Conservation (phyloP, 92 coral and sea anemone species). For the Epizoanthus scotinus region DNA sequence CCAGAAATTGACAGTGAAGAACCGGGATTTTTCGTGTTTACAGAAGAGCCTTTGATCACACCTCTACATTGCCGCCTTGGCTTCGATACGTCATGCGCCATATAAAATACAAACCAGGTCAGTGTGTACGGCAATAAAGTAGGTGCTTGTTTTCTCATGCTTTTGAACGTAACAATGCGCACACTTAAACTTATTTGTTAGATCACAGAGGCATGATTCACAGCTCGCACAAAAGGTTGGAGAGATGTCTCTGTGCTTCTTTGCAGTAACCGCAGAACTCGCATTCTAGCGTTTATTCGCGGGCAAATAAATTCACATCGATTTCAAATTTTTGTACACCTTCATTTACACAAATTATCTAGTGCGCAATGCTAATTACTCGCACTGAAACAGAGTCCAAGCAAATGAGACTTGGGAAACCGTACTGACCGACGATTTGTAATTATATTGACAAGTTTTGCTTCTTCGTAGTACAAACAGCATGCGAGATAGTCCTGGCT, state of each 20-base stretch:
- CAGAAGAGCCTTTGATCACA: conserved; percentile 24
- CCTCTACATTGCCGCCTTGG: neutral
- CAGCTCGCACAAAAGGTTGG: conserved; percentile 66
- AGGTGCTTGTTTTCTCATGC: conserved; percentile 58
- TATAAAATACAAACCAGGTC: conserved; percentile 26
- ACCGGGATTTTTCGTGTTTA: conserved; percentile 53
- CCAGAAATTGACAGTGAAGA: conserved; percentile 47
- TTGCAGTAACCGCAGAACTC: conserved; percentile 45
- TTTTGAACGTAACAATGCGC: conserved; percentile 64
- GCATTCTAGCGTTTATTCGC: conserved; percentile 55
- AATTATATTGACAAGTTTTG: conserved; percentile 57
- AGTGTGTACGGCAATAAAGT: conserved; percentile 43
- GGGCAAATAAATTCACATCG: conserved; percentile 63
- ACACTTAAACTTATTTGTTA: conserved; percentile 53
- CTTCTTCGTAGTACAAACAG: conserved; percentile 50
- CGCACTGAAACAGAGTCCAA: conserved; percentile 18
- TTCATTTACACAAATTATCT: conserved; percentile 57
- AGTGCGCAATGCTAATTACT: conserved; percentile 35
- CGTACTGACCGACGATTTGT: neutral
- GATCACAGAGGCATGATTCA: conserved; percentile 49
- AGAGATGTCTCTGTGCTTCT: conserved; percentile 53
- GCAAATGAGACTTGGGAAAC: conserved; percentile 4
- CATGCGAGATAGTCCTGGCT: conserved; percentile 51
- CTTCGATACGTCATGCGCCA: conserved; percentile 7
- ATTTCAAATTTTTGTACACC: conserved; percentile 53